phyloP scores from a whole-genome alignment of 2,113 vertebrate species.

The Leptocoma aspasia region DNA sequence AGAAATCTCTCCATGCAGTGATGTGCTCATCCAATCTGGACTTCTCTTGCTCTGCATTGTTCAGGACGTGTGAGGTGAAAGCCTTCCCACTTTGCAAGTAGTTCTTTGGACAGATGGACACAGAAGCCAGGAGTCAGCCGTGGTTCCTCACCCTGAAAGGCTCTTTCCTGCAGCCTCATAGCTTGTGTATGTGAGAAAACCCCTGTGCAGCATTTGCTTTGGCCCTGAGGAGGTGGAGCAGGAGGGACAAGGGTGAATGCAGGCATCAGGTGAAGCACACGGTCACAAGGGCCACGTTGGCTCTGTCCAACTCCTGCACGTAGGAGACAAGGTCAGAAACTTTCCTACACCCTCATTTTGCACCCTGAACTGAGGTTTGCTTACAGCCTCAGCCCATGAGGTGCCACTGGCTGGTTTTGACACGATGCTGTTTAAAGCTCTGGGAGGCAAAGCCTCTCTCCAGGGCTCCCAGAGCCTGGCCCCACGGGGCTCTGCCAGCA shows the following conservation, averaged over 20 bases:
- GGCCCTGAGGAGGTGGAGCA: not conserved
- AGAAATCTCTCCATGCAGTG: not conserved
- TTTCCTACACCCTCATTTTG: not conserved
- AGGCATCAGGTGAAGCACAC: not conserved
- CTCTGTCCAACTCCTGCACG: fast-evolving
- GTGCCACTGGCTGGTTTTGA: not conserved
- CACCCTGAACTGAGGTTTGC: not conserved
- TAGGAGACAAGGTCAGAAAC: not conserved
- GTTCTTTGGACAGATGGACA: not conserved
- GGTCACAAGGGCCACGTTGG: not conserved
- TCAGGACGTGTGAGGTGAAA: not conserved
- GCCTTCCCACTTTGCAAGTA: not conserved
- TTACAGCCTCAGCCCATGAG: not conserved
- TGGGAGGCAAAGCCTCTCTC: not conserved
- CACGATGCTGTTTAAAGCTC: not conserved
- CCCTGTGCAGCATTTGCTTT: not conserved
- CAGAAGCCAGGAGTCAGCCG: not conserved
- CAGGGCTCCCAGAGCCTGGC: not conserved
- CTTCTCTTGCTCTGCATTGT: not conserved
- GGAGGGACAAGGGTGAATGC: not conserved
- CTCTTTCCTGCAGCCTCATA: not conserved
- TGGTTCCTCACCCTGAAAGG: not conserved
- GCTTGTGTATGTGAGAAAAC: not conserved
- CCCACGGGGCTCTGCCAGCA: not conserved
- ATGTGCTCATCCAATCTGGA: fast-evolving